phyloP scores from a whole-genome alignment of 2,113 vertebrate species.

The Albula glossodonta region DNA sequence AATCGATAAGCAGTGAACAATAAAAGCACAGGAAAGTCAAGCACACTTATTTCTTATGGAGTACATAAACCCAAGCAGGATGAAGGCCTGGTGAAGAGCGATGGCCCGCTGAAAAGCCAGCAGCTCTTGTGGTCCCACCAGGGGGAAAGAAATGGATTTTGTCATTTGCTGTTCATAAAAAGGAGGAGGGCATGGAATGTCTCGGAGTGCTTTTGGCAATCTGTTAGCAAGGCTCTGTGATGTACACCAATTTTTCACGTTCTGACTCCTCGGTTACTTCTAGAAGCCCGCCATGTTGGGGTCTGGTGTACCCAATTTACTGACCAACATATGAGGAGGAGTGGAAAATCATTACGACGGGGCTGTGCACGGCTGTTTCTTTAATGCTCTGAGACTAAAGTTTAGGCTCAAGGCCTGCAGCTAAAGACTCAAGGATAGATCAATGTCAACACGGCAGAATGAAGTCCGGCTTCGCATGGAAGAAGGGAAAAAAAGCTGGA shows the following conservation, averaged over 20 bases:
- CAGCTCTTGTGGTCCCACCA: conserved; percentile 30
- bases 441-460: conserved; percentile 72
- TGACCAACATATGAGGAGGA: conserved; percentile 64
- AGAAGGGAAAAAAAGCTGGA: conserved; percentile 45
- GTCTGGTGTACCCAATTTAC: conserved; percentile 62
- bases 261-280: conserved; percentile 37
- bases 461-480: conserved; percentile 57
- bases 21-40: not conserved
- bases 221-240: conserved; percentile 22
- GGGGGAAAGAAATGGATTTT: conserved; percentile 41
- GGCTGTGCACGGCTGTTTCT: conserved; percentile 70
- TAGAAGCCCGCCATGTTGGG: conserved; percentile 53
- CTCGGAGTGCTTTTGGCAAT: conserved; percentile 33
- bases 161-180: conserved; percentile 35
- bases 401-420: conserved; percentile 71
- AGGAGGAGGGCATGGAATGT: conserved; percentile 42
- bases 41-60: not conserved
- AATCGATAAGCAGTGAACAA: not conserved
- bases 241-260: conserved; percentile 21
- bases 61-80: not conserved
- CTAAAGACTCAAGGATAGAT: conserved; percentile 77
- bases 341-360: conserved; percentile 64
- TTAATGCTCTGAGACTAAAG: conserved; percentile 70
- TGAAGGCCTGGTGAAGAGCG: conserved; percentile 1
- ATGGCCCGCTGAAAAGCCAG: conserved; percentile 14